phyloP scores from a whole-genome alignment of 2,888 invertebrate species.

The Micropterix aruncella region DNA sequence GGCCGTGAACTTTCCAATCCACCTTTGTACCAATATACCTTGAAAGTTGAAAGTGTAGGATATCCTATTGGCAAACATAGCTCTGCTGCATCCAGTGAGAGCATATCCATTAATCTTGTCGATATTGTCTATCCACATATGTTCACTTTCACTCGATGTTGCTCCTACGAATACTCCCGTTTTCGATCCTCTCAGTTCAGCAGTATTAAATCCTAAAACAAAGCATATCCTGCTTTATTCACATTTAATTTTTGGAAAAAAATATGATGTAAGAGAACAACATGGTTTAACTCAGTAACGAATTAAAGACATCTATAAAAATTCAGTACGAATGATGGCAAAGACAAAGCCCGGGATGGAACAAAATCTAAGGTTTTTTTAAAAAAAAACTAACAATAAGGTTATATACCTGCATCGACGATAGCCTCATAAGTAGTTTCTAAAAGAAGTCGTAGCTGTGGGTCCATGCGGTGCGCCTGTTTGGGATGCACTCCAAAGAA shows the following conservation, averaged over 20 bases:
- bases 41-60: conserved; percentile 92
- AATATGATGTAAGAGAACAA: no score
- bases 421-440: conserved; percentile 89
- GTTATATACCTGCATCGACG: conserved; percentile 80
- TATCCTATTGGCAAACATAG: conserved; percentile 95
- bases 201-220: conserved; percentile 48
- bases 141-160: conserved; percentile 81
- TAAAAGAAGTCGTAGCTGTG: conserved; percentile 76
- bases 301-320: no score
- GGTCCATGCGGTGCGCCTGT: conserved; percentile 87
- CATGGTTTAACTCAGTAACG: no score
- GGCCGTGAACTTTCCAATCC: no score
- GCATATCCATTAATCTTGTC: conserved; percentile 84
- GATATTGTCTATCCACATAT: conserved; percentile 72
- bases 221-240: no score
- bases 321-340: no score
- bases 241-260: no score
- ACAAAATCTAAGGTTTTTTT: no score
- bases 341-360: no score
- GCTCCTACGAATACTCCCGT: conserved; percentile 95
- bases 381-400: no score
- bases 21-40: no score
- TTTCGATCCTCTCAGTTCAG: conserved; percentile 67
- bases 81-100: conserved; percentile 84
- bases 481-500: conserved; percentile 88